These are phyloP conservation scores for Cantharis rustica DNA, from an alignment of 2,888 invertebrate species.

Conservation along the genomic window DNA sequence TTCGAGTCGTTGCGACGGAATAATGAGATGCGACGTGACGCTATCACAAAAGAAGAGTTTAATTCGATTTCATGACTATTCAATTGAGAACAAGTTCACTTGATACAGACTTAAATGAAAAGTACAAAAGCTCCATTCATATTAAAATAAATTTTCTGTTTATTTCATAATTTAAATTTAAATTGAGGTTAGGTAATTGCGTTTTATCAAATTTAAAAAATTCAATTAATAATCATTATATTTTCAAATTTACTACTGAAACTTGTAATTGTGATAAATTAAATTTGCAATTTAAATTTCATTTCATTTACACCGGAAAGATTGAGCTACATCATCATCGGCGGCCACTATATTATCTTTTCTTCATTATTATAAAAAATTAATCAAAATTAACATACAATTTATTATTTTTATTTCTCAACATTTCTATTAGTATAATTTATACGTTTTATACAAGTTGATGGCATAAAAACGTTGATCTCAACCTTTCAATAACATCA, in stretches of 20 bases:
- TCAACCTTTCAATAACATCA: neutral
- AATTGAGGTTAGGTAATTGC: neutral
- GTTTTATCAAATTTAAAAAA: neutral
- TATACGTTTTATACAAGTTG: neutral
- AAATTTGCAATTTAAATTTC: neutral
- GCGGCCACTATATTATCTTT: neutral
- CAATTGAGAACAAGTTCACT: slow-evolving; percentile 24
- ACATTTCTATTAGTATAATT: neutral
- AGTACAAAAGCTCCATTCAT: neutral
- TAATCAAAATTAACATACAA: neutral
- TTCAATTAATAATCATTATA: neutral
- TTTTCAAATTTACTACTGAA: neutral
- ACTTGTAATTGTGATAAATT: neutral
- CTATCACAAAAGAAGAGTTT: slow-evolving; percentile 45
- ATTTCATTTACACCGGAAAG: neutral
- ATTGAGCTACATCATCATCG: neutral
- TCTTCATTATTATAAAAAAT: neutral
- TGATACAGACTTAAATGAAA: slow-evolving; percentile 26
- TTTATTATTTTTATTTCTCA: neutral
- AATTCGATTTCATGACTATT: slow-evolving; percentile 44
- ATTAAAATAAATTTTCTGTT: neutral
- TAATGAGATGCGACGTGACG: slow-evolving; percentile 50
- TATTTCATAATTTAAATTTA: neutral
- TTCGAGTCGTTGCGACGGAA: slow-evolving; percentile 40
- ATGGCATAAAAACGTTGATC: neutral